Conservation (phyloP, 2,888 invertebrate species). For the Pachliopta kotzebuea region DNA sequence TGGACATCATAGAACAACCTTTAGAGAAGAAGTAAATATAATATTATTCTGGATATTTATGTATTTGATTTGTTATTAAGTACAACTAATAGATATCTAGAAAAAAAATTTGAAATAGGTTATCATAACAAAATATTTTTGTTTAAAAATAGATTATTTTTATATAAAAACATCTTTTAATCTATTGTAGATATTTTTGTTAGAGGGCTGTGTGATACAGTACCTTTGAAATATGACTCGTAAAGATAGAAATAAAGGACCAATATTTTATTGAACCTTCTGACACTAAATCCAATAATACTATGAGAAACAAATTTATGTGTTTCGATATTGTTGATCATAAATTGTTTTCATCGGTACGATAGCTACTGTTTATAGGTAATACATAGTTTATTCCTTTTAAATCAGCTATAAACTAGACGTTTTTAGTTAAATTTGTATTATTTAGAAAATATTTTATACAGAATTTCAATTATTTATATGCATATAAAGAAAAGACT, state of each 20-base stretch:
- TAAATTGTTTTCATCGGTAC: slow-evolving; percentile 27
- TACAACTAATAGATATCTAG: no score
- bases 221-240: slow-evolving; percentile 54
- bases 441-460: no score
- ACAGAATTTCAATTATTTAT: no score
- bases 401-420: not conserved
- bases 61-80: no score
- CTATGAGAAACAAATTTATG: slow-evolving; percentile 29
- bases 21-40: no score
- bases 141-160: not conserved
- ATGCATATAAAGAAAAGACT: no score
- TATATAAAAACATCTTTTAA: not conserved
- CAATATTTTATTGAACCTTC: slow-evolving; percentile 60
- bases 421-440: no score
- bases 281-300: slow-evolving; percentile 30
- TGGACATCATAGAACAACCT: no score
- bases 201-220: not conserved
- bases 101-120: no score
- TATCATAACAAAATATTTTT: no score
- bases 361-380: slow-evolving; percentile 22
- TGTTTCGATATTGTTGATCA: slow-evolving; percentile 29
- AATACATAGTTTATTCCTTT: slow-evolving; percentile 7
- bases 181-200: not conserved
- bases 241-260: slow-evolving; percentile 69
- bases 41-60: no score